A percentile compares a stretch with the other conserved stretches of the same genome.
Evolutionary conservation across 2,888 invertebrate genomes (phyloP).

Genomic region (Melieria omissa): DNA sequence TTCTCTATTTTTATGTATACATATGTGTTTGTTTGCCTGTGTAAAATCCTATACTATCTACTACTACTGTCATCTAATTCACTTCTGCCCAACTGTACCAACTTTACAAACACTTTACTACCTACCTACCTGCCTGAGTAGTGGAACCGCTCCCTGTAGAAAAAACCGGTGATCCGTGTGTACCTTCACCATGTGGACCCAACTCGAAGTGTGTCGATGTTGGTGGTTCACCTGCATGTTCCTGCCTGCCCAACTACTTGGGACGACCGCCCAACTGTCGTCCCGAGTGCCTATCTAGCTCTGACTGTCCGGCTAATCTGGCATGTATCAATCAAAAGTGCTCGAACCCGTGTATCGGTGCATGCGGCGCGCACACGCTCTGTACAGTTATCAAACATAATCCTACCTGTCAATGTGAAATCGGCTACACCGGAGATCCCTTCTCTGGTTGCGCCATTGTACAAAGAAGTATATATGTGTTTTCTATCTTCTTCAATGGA

Average conservation of each 20-base stretch:
- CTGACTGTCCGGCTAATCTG: slow-evolving; percentile 79
- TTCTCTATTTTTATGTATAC: slow-evolving; percentile 31
- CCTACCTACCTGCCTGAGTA: slow-evolving; percentile 48
- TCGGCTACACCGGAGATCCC: slow-evolving; percentile 82
- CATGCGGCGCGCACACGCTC: slow-evolving; percentile 79
- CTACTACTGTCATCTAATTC: slow-evolving; percentile 41
- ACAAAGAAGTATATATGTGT: slow-evolving; percentile 65
- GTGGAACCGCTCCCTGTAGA: slow-evolving; percentile 66
- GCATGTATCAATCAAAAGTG: slow-evolving; percentile 85
- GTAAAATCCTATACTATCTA: slow-evolving; percentile 48
- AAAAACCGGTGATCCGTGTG: slow-evolving; percentile 79
- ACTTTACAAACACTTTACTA: slow-evolving; percentile 43
- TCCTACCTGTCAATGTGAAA: slow-evolving; percentile 79
- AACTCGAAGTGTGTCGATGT: slow-evolving; percentile 82
- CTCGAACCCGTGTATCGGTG: slow-evolving; percentile 81
- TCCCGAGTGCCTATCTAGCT: slow-evolving; percentile 79
- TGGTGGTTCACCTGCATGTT: slow-evolving; percentile 83
- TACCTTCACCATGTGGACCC: slow-evolving; percentile 86
- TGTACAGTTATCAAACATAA: slow-evolving; percentile 83
- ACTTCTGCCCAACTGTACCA: slow-evolving; percentile 43
- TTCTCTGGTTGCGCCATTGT: slow-evolving; percentile 76
- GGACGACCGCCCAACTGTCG: slow-evolving; percentile 88
- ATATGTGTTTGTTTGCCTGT: slow-evolving; percentile 50
- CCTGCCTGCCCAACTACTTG: slow-evolving; percentile 81
- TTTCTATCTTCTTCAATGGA: neutral